phyloP scores from a whole-genome alignment of 2,113 vertebrate genomes.

The Triplophysa dalaica region DNA sequence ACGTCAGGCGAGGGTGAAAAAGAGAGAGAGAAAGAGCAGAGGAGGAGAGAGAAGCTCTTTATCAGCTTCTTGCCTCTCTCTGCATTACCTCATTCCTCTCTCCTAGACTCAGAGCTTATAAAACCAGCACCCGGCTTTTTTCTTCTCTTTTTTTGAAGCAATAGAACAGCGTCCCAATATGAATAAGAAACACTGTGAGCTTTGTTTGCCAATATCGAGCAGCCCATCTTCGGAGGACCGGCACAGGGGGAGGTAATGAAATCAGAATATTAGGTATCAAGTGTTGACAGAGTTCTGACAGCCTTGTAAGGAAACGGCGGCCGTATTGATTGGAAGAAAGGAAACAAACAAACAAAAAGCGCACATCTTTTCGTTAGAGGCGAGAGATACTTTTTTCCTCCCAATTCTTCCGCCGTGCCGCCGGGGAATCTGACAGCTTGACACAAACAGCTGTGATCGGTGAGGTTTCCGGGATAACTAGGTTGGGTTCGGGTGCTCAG shows the following conservation, averaged over 20 bases:
- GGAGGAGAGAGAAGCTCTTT: constrained; percentile 41
- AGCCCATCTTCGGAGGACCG: constrained; percentile 44
- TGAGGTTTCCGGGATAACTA: constrained; percentile 52
- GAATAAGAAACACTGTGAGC: constrained; percentile 50
- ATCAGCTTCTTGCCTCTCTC: constrained; percentile 48
- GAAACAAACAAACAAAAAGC: constrained; percentile 36
- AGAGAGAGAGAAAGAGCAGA: constrained; percentile 16
- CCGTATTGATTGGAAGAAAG: constrained; percentile 48
- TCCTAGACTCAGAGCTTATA: constrained; percentile 38
- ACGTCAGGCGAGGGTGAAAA: constrained; percentile 14
- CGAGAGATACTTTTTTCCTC: constrained; percentile 44
- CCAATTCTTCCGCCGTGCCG: constrained; percentile 34
- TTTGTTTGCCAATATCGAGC: constrained; percentile 57
- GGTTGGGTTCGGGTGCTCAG: constrained; percentile 22
- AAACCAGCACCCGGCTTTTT: constrained; percentile 33
- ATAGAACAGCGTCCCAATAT: constrained; percentile 24
- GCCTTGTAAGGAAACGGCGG: constrained; percentile 49
- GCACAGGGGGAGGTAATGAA: constrained; percentile 50
- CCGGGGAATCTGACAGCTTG: constrained; percentile 55
- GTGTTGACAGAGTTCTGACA: constrained; percentile 52
- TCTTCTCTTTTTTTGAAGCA: not conserved
- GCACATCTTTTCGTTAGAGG: constrained; percentile 40
- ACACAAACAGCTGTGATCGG: constrained; percentile 54
- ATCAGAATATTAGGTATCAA: constrained; percentile 55
- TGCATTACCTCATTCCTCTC: constrained; percentile 53